Evolutionary conservation across 2,113 vertebrate species (phyloP).

Genomic region (Megaceryle maxima): DNA sequence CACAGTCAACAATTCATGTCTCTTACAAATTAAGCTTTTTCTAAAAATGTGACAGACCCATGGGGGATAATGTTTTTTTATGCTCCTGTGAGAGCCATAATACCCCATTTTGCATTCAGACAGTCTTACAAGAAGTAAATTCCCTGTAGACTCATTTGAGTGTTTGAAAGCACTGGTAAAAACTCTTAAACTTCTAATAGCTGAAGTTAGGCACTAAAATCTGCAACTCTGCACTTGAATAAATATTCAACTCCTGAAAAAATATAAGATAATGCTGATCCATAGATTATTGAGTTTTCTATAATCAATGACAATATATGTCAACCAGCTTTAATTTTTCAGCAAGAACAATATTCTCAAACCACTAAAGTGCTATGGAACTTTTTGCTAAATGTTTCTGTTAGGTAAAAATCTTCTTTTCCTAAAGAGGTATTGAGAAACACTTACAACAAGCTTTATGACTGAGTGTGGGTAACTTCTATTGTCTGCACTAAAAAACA

Average conservation of each 20-base stretch:
- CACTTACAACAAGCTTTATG: neutral
- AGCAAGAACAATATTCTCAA: neutral
- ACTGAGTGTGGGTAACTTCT: neutral
- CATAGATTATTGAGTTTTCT: neutral
- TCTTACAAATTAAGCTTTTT: neutral
- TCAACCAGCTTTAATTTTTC: neutral
- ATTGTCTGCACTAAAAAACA: neutral
- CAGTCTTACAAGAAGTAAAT: slow-evolving; percentile 11
- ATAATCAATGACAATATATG: neutral
- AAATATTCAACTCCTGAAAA: neutral
- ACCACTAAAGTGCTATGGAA: neutral
- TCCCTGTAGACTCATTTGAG: slow-evolving; percentile 21
- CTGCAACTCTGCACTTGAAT: slow-evolving; percentile 1
- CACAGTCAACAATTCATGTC: slow-evolving; percentile 1
- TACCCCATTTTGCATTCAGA: slow-evolving; percentile 17
- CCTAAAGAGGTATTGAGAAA: neutral
- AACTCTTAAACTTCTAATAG: slow-evolving; percentile 1
- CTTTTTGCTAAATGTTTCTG: neutral
- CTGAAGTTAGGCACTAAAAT: neutral
- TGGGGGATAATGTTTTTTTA: slow-evolving; percentile 18
- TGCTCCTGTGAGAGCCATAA: slow-evolving; percentile 27
- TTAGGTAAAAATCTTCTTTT: neutral
- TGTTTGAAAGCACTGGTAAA: slow-evolving; percentile 12
- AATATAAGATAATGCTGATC: neutral
- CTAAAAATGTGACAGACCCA: slow-evolving; percentile 15